Conservation (phyloP, 2,113 vertebrate species). For the Leucoraja erinaceus region DNA sequence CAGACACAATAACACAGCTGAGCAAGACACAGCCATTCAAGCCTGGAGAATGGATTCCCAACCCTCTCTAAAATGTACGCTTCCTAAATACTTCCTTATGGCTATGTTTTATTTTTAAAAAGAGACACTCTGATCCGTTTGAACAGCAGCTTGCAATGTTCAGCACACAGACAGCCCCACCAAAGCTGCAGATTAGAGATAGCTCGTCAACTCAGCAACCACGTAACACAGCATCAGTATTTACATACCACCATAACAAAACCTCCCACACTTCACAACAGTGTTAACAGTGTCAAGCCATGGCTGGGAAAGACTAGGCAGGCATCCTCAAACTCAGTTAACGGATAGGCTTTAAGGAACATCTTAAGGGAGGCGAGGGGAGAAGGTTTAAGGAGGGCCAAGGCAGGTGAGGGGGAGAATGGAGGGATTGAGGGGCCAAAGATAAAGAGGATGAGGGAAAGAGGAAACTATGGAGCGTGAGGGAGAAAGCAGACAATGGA, state of each 20-base stretch:
- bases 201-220: background rate
- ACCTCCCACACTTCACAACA: background rate
- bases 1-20: constrained; percentile 5
- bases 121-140: background rate
- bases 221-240: background rate
- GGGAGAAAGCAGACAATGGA: too few relatives aligned
- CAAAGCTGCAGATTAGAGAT: background rate
- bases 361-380: background rate
- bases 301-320: background rate
- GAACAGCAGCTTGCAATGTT: background rate
- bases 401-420: background rate
- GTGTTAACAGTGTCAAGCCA: background rate
- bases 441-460: too few relatives aligned
- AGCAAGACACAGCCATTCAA: constrained; percentile 8
- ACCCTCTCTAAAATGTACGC: background rate
- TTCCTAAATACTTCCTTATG: background rate
- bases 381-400: background rate
- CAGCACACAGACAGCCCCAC: background rate
- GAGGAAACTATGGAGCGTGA: too few relatives aligned
- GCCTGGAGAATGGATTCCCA: background rate
- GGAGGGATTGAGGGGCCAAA: too few relatives aligned
- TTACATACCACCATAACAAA: background rate
- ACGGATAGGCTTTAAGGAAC: background rate
- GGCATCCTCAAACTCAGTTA: too few relatives aligned
- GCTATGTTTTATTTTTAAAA: background rate